Evolutionary conservation across 30 jellyfish, hydroid and myxozoan genomes (phyloP).

Genomic region (Hydractinia echinata): DNA sequence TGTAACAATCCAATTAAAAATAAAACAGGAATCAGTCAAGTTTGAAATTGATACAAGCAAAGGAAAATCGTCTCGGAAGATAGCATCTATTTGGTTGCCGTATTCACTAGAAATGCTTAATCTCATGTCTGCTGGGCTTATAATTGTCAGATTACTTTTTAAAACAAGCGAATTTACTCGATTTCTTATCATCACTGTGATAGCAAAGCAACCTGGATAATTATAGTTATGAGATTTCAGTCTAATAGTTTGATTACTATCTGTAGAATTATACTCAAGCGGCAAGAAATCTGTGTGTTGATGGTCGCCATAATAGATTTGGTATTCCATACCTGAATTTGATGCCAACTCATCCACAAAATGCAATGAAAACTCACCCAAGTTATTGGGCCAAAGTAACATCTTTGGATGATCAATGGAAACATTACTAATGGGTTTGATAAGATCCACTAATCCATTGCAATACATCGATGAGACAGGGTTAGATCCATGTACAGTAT

Average conservation of each 20-base stretch:
- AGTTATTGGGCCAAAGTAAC: constrained; percentile 26
- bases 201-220: constrained; percentile 20
- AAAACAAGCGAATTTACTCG: constrained; percentile 5
- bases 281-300: neutral
- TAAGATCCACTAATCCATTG: neutral
- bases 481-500: constrained; percentile 16
- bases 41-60: neutral
- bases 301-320: constrained; percentile 8
- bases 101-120: neutral
- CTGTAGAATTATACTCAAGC: neutral
- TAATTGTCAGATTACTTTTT: constrained; percentile 5
- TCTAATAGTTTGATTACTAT: neutral
- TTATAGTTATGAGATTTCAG: constrained; percentile 15
- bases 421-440: neutral
- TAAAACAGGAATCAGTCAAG: constrained; percentile 1
- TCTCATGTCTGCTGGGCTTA: neutral
- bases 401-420: neutral
- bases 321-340: neutral
- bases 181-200: neutral
- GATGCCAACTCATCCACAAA: neutral
- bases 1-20: constrained; percentile 5
- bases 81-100: no score
- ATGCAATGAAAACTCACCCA: neutral
- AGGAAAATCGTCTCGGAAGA: constrained; percentile 28
- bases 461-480: neutral